A percentile compares a stretch with the other conserved stretches of the same genome.
Conservation (phyloP, 2,797 vertebrate genomes). For the Chaetophractus vellerosus region DNA sequence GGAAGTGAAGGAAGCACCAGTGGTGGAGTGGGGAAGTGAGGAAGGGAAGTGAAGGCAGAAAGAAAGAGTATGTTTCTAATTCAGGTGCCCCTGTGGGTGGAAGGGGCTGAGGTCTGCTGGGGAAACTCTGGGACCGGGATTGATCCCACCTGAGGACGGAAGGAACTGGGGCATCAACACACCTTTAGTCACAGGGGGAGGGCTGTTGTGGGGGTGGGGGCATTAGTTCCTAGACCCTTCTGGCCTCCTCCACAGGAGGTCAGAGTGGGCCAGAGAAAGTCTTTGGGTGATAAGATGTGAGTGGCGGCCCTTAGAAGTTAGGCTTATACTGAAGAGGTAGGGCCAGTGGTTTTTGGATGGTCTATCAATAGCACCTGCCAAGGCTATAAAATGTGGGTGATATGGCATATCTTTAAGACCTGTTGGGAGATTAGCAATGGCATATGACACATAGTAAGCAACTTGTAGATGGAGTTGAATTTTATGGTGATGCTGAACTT, state of each 20-base stretch:
- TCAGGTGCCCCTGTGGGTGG: not conserved
- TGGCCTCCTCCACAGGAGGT: not conserved
- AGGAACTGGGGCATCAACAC: not conserved
- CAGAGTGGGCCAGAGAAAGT: not conserved
- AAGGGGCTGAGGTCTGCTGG: not conserved
- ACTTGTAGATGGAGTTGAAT: not conserved
- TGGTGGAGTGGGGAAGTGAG: too few species aligned
- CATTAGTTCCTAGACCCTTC: not conserved
- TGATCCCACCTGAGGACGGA: not conserved
- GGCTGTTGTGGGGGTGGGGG: not conserved
- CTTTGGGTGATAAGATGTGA: not conserved
- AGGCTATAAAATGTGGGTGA: not conserved
- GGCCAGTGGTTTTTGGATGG: too few species aligned
- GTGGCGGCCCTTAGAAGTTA: not conserved
- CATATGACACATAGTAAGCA: not conserved
- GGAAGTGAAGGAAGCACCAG: too few species aligned
- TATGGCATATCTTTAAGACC: not conserved
- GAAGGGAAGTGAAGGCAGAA: too few species aligned
- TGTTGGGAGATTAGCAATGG: not conserved
- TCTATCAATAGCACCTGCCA: fast-evolving
- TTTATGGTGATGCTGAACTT: not conserved
- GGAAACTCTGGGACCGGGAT: not conserved
- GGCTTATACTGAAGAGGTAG: too few species aligned
- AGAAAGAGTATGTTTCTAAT: too few species aligned
- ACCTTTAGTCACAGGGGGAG: not conserved